phyloP scores from a whole-genome alignment of 2,113 vertebrate genomes.

The Vombatus ursinus region DNA sequence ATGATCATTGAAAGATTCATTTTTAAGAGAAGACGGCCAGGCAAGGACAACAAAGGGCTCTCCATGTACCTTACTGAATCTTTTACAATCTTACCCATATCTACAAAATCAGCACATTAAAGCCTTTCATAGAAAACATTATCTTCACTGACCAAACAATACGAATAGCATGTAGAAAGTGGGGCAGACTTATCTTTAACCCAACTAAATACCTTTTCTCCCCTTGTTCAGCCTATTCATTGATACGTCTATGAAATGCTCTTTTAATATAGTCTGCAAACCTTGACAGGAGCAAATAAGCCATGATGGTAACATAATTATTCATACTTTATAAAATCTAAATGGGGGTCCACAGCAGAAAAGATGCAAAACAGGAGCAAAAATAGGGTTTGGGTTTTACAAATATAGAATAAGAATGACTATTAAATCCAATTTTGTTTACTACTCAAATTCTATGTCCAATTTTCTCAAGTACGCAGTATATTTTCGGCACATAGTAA shows the following conservation, averaged over 20 bases:
- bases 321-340: neutral
- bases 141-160: neutral
- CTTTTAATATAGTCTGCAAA: neutral
- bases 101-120: constrained; percentile 38
- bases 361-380: neutral
- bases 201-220: neutral
- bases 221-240: neutral
- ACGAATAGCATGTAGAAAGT: neutral
- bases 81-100: constrained; percentile 21
- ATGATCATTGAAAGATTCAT: constrained; percentile 33
- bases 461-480: neutral
- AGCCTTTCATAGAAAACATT: neutral
- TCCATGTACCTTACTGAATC: constrained; percentile 13
- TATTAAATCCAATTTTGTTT: neutral
- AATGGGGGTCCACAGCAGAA: neutral
- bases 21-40: neutral
- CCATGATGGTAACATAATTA: neutral
- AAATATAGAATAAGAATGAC: neutral
- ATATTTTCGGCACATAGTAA: neutral
- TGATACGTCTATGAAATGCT: neutral
- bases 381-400: neutral
- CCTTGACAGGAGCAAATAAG: neutral
- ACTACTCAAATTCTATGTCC: neutral
- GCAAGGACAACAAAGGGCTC: neutral
- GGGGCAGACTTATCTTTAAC: neutral